phyloP scores from a whole-genome alignment of 2,888 invertebrate genomes.

The Chymomyza fuscimana region DNA sequence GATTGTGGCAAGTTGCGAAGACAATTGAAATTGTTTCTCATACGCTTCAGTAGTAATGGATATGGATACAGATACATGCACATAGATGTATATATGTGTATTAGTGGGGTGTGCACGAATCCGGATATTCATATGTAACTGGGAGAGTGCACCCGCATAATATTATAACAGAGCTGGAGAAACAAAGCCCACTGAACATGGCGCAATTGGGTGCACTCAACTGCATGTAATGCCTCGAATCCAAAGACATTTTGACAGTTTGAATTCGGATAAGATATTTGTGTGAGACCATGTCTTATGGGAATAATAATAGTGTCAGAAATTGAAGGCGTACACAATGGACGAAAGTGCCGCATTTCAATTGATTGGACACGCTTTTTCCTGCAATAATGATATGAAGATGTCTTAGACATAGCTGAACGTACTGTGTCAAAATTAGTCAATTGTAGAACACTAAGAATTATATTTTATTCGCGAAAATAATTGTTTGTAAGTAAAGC shows the following conservation, averaged over 20 bases:
- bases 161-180: slow-evolving; percentile 7
- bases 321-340: neutral
- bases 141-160: slow-evolving; percentile 38
- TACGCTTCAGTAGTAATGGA: slow-evolving; percentile 39
- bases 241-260: slow-evolving; percentile 57
- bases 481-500: too few relatives aligned
- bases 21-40: slow-evolving; percentile 55
- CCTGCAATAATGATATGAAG: neutral
- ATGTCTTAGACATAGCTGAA: neutral
- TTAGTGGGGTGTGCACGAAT: slow-evolving; percentile 28
- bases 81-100: neutral
- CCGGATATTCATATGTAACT: slow-evolving; percentile 42
- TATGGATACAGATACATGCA: slow-evolving; percentile 36
- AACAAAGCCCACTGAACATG: neutral
- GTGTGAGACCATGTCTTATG: neutral
- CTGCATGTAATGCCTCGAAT: slow-evolving; percentile 10
- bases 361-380: neutral
- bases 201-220: slow-evolving; percentile 4
- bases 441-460: neutral
- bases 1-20: slow-evolving; percentile 24
- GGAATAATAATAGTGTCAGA: neutral
- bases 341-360: neutral
- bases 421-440: neutral
- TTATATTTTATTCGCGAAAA: too few relatives aligned
- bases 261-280: slow-evolving; percentile 6